Percentiles rank a stretch among this genome's conserved stretches.
Evolutionary conservation across 1,140 invertebrate species (phyloP).

Genomic region (Portunus trituberculatus): DNA sequence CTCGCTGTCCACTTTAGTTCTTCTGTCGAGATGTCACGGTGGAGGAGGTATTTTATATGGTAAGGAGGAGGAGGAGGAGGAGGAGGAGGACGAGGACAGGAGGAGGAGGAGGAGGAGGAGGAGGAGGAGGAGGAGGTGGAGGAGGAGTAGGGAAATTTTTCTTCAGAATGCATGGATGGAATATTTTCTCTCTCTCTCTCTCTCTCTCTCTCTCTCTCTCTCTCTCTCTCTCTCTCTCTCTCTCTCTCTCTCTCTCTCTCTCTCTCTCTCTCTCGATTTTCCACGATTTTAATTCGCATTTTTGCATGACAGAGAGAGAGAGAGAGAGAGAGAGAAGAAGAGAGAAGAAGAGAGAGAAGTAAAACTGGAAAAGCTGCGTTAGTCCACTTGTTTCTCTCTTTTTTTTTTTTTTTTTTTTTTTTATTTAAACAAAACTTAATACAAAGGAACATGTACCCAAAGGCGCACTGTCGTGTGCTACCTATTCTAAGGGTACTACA

Average conservation of each 20-base stretch:
- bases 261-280: no score
- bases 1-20: neutral
- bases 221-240: no score
- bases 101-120: conserved; percentile 6
- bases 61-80: neutral
- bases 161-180: neutral
- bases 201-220: no score
- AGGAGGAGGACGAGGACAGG: neutral
- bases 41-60: no score
- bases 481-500: no score
- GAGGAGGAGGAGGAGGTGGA: neutral
- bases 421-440: no score
- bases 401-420: no score
- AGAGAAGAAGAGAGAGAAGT: neutral
- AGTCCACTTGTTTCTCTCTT: no score
- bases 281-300: no score
- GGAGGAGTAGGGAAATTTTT: neutral
- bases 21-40: neutral
- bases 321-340: neutral
- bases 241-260: no score
- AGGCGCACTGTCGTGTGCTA: no score
- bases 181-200: neutral
- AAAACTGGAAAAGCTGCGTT: neutral
- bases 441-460: no score
- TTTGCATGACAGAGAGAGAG: neutral